Evolutionary conservation across 2,797 vertebrate genomes (phyloP), one percentile per base, ranked within the genome.

Genomic region (Nyctibius grandis): DNA sequence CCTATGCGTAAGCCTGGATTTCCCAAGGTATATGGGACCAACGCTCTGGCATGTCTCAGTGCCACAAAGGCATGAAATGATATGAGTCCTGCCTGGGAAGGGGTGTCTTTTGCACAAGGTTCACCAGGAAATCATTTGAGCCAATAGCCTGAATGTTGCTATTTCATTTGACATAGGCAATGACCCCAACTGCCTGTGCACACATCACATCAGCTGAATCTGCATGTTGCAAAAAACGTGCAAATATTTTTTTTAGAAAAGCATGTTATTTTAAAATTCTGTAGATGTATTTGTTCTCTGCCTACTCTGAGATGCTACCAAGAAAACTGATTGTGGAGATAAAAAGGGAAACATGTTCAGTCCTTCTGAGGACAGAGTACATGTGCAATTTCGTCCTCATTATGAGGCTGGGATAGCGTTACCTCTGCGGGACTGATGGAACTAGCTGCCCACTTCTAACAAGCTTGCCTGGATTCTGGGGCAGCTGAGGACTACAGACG

Each of bases 381-480:
- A 42, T 5, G 23, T 26, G 42, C 76, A 93, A 40, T 29, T 25
- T 0, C 4, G 47, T 47, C 51, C 57, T 70, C 33, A n/a, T 7
- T 11, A 31, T 1, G 2, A 70, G 38, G 38, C 23, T 83, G 47
- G 21, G 28, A n/a, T 33, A 51, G 25, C 0, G 0, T 31, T 45
- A 61, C 42, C 12, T 91, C 47, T 64, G 36, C 1, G 6, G 50
- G 50, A 82, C 42, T 1, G 1, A 65, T 15, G 50, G 47, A 80
- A 80, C 33, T 34, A 56, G 53, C 2, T 72, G 48, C 18, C 33
- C 34, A 67, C 16, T 56, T 83, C 29, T 38, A 79, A 63, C 9
- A 67, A 72, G 29, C 26, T 34, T 84, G 21, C 26, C 15, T 0
- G 1, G 50, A 85, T 47, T 38, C 45, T 47, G 15, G 16, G 23